Percentiles rank a stretch among this genome's conserved stretches.
Evolutionary conservation across 2,797 vertebrate genomes (phyloP).

Genomic region (Choloepus didactylus): DNA sequence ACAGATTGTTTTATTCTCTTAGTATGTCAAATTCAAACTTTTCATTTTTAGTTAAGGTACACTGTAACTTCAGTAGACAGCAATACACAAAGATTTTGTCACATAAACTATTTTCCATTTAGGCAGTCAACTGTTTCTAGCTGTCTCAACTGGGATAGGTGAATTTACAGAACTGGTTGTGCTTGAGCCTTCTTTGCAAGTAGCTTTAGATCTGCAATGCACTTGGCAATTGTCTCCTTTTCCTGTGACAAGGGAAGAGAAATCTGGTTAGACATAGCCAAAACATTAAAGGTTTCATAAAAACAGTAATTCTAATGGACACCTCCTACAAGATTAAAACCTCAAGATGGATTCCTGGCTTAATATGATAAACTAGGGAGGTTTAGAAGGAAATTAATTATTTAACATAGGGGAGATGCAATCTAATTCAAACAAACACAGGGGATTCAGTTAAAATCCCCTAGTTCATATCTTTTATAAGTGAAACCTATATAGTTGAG

Average conservation of each 20-base stretch:
- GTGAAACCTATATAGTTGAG: not conserved
- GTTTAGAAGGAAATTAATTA: not conserved
- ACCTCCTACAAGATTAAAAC: not conserved
- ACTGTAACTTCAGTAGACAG: too few species aligned
- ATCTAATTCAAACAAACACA: constrained; percentile 56
- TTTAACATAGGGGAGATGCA: not conserved
- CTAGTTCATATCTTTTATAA: not conserved
- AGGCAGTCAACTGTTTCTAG: too few species aligned
- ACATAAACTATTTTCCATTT: too few species aligned
- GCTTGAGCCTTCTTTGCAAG: constrained; percentile 91
- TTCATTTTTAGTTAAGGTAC: too few species aligned
- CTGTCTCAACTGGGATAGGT: not conserved
- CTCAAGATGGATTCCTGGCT: constrained; percentile 9
- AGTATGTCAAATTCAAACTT: too few species aligned
- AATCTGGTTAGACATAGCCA: constrained; percentile 38
- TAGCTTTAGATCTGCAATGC: constrained; percentile 94
- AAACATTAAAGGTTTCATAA: not conserved
- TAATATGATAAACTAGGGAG: not conserved
- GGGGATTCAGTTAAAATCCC: constrained; percentile 20
- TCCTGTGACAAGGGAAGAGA: constrained; percentile 90
- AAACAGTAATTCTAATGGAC: not conserved
- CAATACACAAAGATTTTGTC: too few species aligned
- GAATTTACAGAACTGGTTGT: constrained; percentile 75
- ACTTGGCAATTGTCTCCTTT: constrained; percentile 96
- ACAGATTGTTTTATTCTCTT: not conserved